These are phyloP conservation scores for Lophochroa leadbeateri DNA, from an alignment of 2,113 vertebrate genomes.

Conservation along the genomic window DNA sequence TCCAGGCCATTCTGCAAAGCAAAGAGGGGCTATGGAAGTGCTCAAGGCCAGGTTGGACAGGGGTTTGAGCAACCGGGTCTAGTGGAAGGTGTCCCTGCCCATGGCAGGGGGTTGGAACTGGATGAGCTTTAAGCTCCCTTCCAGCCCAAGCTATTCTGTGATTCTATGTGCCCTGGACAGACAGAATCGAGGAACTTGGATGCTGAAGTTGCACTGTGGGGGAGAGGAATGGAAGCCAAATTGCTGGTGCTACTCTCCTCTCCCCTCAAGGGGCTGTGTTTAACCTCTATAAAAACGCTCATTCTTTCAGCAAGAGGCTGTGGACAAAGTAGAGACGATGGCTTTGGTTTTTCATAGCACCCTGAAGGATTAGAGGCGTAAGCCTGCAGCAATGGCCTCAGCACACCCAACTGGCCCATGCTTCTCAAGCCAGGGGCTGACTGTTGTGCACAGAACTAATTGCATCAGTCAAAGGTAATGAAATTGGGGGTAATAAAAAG, in stretches of 20 bases:
- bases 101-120: background rate
- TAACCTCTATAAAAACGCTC: background rate
- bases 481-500: background rate
- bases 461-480: background rate
- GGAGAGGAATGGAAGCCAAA: background rate
- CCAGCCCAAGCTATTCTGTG: background rate
- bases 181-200: background rate
- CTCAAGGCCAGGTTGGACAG: background rate
- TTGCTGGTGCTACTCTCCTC: background rate
- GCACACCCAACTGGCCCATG: fast-evolving
- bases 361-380: background rate
- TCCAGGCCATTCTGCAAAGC: background rate
- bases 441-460: background rate
- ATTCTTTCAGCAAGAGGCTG: background rate
- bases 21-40: background rate
- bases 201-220: fast-evolving
- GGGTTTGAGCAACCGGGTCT: background rate
- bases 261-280: background rate
- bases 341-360: background rate
- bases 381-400: background rate
- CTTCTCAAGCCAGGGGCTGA: background rate
- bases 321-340: background rate
- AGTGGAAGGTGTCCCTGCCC: background rate
- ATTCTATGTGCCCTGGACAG: background rate
- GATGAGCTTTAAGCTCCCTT: background rate